Evolutionary conservation across 1,140 invertebrate genomes (phyloP).

Genomic region (Sinonovacula constricta): DNA sequence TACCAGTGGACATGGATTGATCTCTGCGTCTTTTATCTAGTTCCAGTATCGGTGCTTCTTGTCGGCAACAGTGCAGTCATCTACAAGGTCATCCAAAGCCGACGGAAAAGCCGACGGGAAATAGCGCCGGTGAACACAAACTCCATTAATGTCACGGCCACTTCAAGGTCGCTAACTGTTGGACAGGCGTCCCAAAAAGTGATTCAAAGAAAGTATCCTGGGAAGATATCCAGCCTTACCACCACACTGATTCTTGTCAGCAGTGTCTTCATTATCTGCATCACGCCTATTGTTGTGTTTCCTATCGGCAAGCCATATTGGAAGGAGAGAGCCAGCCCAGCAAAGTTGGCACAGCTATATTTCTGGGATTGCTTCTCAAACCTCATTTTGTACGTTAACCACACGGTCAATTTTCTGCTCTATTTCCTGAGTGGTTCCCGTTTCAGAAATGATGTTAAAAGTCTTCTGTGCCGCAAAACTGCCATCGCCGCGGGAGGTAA

Average conservation of each 20-base stretch:
- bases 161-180: background rate
- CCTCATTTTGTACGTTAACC: conserved; percentile 40
- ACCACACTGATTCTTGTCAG: conserved; percentile 19
- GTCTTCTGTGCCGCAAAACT: too few species aligned
- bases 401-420: conserved; percentile 33
- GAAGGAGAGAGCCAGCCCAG: background rate
- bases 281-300: conserved; percentile 34
- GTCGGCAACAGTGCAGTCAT: conserved; percentile 40
- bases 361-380: conserved; percentile 13
- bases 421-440: conserved; percentile 40
- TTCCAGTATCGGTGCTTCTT: conserved; percentile 26
- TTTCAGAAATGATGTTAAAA: conserved; percentile 38
- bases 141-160: too few species aligned
- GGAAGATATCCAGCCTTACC: conserved; percentile 23
- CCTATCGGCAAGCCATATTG: conserved; percentile 35
- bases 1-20: conserved; percentile 48
- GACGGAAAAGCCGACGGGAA: background rate
- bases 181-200: too few species aligned
- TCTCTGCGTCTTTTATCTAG: conserved; percentile 25
- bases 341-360: conserved; percentile 25
- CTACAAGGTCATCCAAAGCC: conserved; percentile 25
- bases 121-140: background rate
- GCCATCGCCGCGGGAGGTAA: too few species aligned
- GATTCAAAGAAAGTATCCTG: background rate
- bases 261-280: conserved; percentile 29